Conservation (phyloP, 1,140 invertebrate genomes). For the Pseudomyrmex dendroicus region DNA sequence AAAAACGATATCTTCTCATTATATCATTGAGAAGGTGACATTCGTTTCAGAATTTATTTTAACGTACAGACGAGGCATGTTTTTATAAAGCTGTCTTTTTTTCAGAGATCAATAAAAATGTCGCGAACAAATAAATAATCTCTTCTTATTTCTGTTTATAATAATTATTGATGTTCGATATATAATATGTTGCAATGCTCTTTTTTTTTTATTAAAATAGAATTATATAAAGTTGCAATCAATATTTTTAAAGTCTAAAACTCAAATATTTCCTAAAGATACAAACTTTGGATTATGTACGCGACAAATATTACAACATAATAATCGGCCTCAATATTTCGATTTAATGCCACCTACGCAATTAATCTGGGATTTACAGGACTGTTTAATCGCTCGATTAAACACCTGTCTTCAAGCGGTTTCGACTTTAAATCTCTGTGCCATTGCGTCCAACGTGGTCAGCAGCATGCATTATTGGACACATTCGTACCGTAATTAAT, state of each 20-base stretch:
- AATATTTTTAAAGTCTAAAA: conserved; percentile 9
- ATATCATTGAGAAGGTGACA: not conserved
- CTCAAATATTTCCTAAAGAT: not conserved
- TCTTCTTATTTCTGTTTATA: not conserved
- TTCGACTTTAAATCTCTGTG: conserved; percentile 51
- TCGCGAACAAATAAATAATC: not conserved
- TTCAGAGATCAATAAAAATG: not conserved
- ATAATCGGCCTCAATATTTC: conserved; percentile 37
- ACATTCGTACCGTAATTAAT: conserved; percentile 53
- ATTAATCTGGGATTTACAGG: conserved; percentile 45
- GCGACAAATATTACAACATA: conserved; percentile 16
- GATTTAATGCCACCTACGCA: conserved; percentile 36
- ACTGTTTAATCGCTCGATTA: conserved; percentile 51
- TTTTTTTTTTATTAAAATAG: conserved; percentile 17
- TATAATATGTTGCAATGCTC: too few species aligned
- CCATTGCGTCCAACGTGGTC: conserved; percentile 23
- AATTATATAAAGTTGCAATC: not conserved
- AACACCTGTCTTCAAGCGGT: conserved; percentile 59
- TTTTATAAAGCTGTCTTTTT: not conserved
- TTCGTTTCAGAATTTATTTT: conserved; percentile 9
- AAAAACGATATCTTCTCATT: conserved; percentile 32
- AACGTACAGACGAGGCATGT: not conserved
- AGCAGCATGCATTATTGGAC: conserved; percentile 46
- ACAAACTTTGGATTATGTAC: not conserved
- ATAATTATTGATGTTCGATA: not conserved